Evolutionary conservation across 2,888 invertebrate species (phyloP), one percentile per base, ranked within the genome.

Genomic region (Spodoptera exigua): DNA sequence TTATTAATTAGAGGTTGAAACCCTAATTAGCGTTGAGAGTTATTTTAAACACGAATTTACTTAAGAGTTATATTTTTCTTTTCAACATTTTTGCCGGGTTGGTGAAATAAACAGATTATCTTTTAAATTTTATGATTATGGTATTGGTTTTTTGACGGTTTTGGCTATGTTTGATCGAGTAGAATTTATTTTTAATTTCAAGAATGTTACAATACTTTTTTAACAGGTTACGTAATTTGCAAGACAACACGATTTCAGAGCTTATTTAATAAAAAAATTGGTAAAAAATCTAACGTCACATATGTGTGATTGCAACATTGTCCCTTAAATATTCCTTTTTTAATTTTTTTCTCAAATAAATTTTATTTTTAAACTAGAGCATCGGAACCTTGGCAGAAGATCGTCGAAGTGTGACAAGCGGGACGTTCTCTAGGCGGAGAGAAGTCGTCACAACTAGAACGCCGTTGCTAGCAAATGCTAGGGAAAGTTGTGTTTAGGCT

Each of bases 371-470:
- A 60, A 45, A 56, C 66, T 44, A 94, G 93, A 94, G 93, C 73
- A 90, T 93, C 66, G 91, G 92, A 7, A 90, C 88, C 11, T 66
- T 92, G 52, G 88, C 89, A 3, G 93, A 93, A 32, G 93, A 93
- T 69, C 85, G 92, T 1, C 88, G 92, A 36, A 93, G 93, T 65
- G 86, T 93, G 34, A 90, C 92, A 14, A 92, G 93, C 66, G 93
- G 92, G 0, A 93, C 92, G 12, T 75, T 92, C 39, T 89, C 93
- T 2, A 84, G 93, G 37, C 84, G 95, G 67, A 93, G 96, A 79
- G 96, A 96, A 86, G 95, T 96, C 13, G 96, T 96, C 58, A 96
- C 96, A 1, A 96, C 96, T 35, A 91, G 96, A 83, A 96, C 96
- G 44, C 96, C 96, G 0, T 92, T 96, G n/a, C 95, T 96, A 86